Percentiles rank a stretch among this genome's conserved stretches.
Evolutionary conservation across 2,113 vertebrate species (phyloP).

Genomic region (Indicator indicator): DNA sequence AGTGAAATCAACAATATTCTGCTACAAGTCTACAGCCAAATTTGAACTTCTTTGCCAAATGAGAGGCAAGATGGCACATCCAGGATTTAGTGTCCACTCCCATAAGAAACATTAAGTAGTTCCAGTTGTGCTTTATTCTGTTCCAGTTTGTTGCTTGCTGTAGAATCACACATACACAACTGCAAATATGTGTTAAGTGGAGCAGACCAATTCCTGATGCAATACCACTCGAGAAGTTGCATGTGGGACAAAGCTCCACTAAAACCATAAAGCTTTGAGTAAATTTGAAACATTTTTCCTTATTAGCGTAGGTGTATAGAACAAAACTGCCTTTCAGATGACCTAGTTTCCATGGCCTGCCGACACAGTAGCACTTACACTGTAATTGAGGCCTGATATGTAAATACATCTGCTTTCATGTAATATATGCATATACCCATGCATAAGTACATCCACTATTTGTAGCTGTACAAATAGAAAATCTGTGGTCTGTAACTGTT

Average conservation of each 20-base stretch:
- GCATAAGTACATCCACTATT: not conserved
- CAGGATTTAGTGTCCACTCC: not conserved
- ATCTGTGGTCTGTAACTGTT: not conserved
- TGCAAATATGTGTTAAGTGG: not conserved
- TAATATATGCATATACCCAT: not conserved
- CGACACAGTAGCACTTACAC: not conserved
- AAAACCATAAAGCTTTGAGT: not conserved
- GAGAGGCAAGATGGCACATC: not conserved
- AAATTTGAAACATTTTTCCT: not conserved
- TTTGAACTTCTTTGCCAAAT: not conserved
- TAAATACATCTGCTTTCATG: slow-evolving; percentile 13
- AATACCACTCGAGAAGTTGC: not conserved
- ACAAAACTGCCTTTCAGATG: slow-evolving; percentile 5
- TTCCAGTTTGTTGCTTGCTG: not conserved
- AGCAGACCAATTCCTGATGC: not conserved
- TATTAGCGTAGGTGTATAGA: not conserved
- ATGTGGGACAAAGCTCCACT: not conserved
- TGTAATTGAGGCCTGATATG: not conserved
- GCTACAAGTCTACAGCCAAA: not conserved
- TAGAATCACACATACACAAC: not conserved
- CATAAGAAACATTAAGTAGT: not conserved
- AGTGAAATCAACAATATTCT: not conserved
- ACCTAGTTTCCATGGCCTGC: not conserved
- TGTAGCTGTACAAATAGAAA: not conserved
- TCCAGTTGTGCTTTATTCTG: not conserved